These are phyloP conservation scores for Formicarius rufipectus DNA, from an alignment of 2,113 vertebrate species.

Conservation along the genomic window DNA sequence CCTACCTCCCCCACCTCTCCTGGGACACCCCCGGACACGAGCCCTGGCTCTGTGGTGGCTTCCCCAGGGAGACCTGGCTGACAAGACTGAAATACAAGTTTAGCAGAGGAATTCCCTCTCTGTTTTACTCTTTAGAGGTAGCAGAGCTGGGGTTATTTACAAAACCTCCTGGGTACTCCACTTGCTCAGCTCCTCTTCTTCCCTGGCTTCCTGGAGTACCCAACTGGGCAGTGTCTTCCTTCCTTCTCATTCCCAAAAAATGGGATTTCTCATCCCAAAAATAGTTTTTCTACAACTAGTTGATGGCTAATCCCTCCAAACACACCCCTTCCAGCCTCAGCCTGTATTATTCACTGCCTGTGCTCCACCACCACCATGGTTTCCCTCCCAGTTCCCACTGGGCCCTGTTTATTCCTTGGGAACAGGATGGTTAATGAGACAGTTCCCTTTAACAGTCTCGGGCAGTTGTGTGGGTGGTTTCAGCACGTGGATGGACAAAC, in stretches of 20 bases:
- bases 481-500: background rate
- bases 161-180: background rate
- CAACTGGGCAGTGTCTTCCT: fast-evolving
- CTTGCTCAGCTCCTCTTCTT: background rate
- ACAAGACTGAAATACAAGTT: background rate
- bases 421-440: background rate
- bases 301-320: background rate
- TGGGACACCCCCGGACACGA: background rate
- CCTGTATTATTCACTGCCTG: background rate
- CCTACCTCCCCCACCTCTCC: background rate
- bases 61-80: background rate
- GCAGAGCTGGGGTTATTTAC: background rate
- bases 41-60: background rate
- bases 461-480: background rate
- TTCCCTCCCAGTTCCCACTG: fast-evolving
- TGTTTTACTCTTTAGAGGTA: background rate
- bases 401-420: background rate
- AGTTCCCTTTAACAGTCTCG: fast-evolving
- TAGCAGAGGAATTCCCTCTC: background rate
- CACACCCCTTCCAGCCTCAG: background rate
- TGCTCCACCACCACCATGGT: background rate
- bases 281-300: fast-evolving
- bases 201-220: no score
- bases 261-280: no score
- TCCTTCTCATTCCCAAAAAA: background rate